Conservation (phyloP, 2,888 invertebrate species). For the Tipula helvola region DNA sequence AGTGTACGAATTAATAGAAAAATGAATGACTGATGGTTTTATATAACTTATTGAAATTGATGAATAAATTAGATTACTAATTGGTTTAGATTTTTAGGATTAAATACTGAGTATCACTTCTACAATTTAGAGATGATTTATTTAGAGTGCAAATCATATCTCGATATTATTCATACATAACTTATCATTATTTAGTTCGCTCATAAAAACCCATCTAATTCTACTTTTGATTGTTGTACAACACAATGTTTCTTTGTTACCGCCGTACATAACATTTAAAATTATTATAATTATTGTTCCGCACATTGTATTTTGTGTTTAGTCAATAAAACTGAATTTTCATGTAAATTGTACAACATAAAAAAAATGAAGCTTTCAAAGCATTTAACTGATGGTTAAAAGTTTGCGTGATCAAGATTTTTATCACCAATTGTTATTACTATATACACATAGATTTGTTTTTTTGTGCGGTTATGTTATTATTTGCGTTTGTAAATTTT, state of each 20-base stretch:
- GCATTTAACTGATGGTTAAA: neutral
- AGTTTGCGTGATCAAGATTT: neutral
- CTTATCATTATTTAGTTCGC: neutral
- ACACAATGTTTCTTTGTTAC: neutral
- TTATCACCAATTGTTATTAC: neutral
- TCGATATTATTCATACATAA: neutral
- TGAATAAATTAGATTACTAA: neutral
- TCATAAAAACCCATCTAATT: neutral
- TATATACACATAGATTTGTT: neutral
- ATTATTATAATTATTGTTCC: neutral
- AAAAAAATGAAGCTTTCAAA: neutral
- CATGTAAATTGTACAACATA: neutral
- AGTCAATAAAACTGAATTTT: neutral
- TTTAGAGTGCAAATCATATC: neutral
- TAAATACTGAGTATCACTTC: neutral
- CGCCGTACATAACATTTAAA: neutral
- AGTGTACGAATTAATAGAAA: neutral
- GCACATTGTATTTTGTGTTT: neutral
- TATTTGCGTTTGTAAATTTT: neutral
- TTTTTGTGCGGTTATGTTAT: neutral
- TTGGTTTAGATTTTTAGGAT: neutral
- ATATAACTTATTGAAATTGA: neutral
- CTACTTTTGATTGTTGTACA: neutral
- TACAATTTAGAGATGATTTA: neutral
- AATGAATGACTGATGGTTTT: neutral